Evolutionary conservation across 2,797 vertebrate genomes (phyloP).

Genomic region (Lepus townsendii): DNA sequence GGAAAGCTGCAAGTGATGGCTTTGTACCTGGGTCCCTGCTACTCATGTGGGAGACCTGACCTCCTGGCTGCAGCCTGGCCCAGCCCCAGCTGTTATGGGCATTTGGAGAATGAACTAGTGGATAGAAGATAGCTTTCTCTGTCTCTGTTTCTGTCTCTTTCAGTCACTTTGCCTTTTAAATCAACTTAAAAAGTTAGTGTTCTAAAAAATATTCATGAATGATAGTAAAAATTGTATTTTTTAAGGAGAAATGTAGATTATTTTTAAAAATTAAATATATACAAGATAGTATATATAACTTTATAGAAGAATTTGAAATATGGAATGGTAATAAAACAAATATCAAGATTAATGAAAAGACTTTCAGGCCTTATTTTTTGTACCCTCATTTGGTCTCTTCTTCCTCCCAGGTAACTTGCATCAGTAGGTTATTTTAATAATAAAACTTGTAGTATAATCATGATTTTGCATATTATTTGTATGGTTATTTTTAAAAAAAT

Average conservation of each 20-base stretch:
- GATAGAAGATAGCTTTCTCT: too few relatives aligned
- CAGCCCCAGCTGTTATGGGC: too few relatives aligned
- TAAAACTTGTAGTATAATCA: not conserved
- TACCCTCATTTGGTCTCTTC: not conserved
- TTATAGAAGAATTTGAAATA: slow-evolving; percentile 3
- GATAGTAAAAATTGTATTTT: slow-evolving; percentile 27
- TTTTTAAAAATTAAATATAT: slow-evolving; percentile 13
- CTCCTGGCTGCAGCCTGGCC: too few relatives aligned
- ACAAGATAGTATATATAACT: not conserved
- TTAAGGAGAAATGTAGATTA: slow-evolving; percentile 21
- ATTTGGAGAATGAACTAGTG: too few relatives aligned
- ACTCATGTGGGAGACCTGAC: too few relatives aligned
- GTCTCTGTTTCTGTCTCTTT: too few relatives aligned
- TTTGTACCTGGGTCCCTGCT: too few relatives aligned
- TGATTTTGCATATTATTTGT: slow-evolving; percentile 50
- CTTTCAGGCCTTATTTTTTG: not conserved
- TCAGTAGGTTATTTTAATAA: slow-evolving; percentile 45
- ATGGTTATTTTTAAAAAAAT: not conserved
- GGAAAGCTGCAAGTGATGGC: too few relatives aligned
- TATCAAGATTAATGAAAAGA: not conserved
- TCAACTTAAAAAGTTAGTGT: too few relatives aligned
- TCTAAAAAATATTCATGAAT: not conserved
- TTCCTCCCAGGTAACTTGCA: not conserved
- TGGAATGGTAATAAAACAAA: not conserved
- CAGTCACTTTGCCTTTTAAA: too few relatives aligned